Evolutionary conservation across 2,888 invertebrate species (phyloP), one percentile per base, ranked within the genome.

Genomic region (Lochmaea capreae): DNA sequence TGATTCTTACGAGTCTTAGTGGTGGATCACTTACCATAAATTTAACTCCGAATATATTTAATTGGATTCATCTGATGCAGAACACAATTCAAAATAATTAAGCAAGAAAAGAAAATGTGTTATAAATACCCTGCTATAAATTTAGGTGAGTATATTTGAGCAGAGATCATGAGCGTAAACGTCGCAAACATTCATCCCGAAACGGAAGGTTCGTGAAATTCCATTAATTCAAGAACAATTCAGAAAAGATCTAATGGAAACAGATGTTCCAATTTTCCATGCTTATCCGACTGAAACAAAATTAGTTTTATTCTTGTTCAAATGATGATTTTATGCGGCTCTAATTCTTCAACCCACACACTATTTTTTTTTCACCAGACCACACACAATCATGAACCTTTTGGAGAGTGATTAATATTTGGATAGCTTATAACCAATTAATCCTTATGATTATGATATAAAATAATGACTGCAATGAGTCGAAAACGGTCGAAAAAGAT

Each of bases 201-300:
- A 61, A 61, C 33, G 61, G n/a, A 18, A 61, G 22, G 46, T 33
- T 61, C 39, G 59, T 26, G 59, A 33, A 67, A 59, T 59, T 43
- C 59, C 58, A 59, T 59, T 67, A 67, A 67, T 67, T 26, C 33
- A 16, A 67, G 46, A 68, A 71, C 71, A 71, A 43, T 71, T 57
- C 65, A 43, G 26, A 46, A 58, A 43, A 12, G 43, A 65, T 65
- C 22, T 33, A 71, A 71, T 65, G 70, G 58, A 65, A 61, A 42
- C 62, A 67, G 59, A 70, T 63, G 70, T 70, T 70, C 70, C 63
- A 65, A 65, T 71, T 71, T 71, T 71, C 58, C 57, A 9, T 43
- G 71, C 58, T 71, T 71, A 65, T 39, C 70, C 71, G 62, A 43
- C 71, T 33, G 16, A 39, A 43, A 71, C 65, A 65, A 65, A 58